Percentiles rank a stretch among this genome's conserved stretches.
Conservation (phyloP, 2,797 vertebrate species). For the Microcaecilia unicolor region DNA sequence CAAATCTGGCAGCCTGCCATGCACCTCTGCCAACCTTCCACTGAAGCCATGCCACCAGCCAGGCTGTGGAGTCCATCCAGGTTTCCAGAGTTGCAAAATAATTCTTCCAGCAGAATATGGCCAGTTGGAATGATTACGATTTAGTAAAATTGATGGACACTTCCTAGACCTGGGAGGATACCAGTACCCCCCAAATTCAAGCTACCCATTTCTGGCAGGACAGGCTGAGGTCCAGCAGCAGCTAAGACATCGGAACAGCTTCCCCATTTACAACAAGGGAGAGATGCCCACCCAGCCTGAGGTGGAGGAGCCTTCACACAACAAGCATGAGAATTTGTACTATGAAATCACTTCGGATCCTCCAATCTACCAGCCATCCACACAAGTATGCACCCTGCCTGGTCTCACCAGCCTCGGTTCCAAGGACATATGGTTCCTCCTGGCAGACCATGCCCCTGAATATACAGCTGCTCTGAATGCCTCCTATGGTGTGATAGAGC, state of each 20-base stretch:
- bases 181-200: too few relatives aligned
- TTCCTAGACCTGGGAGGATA: slow-evolving; percentile 20
- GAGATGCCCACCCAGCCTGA: slow-evolving; percentile 16
- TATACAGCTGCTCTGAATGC: slow-evolving; percentile 35
- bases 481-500: slow-evolving; percentile 39
- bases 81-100: slow-evolving; percentile 22
- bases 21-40: slow-evolving; percentile 8
- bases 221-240: too few relatives aligned
- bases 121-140: slow-evolving; percentile 22
- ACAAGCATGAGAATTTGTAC: slow-evolving; percentile 60
- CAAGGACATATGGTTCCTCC: slow-evolving; percentile 43
- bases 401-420: slow-evolving; percentile 23
- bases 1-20: slow-evolving; percentile 35
- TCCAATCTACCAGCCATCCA: slow-evolving; percentile 27
- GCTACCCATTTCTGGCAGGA: too few relatives aligned
- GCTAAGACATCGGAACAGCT: too few relatives aligned
- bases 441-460: slow-evolving; percentile 15
- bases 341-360: slow-evolving; percentile 57
- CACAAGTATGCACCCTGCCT: too few relatives aligned
- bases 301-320: too few relatives aligned
- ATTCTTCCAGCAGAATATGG: slow-evolving; percentile 5
- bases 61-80: slow-evolving; percentile 37
- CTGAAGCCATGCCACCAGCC: slow-evolving; percentile 25
- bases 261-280: slow-evolving; percentile 22
- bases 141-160: slow-evolving; percentile 36